Evolutionary conservation across 2,888 invertebrate genomes (phyloP).

Genomic region (Molanna angustata): DNA sequence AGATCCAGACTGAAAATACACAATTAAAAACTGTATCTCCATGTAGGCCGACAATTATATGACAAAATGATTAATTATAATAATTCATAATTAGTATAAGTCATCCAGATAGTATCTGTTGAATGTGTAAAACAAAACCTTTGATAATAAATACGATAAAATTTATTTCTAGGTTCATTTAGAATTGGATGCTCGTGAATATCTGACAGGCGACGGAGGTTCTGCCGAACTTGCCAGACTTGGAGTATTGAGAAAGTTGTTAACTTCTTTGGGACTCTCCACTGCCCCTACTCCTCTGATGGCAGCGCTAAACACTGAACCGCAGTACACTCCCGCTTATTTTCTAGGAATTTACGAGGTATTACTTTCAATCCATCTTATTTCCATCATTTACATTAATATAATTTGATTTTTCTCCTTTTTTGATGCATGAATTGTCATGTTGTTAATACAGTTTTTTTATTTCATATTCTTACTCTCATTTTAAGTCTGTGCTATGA

Average conservation of each 20-base stretch:
- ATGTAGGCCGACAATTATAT: no score
- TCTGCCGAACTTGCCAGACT: conserved; percentile 65
- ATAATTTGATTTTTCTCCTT: neutral
- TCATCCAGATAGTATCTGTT: no score
- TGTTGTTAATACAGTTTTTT: neutral
- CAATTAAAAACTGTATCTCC: no score
- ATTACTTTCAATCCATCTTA: no score
- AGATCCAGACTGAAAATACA: no score
- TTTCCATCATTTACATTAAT: no score
- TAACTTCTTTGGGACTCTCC: conserved; percentile 65
- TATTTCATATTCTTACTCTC: conserved; percentile 1
- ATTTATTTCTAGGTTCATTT: conserved; percentile 76
- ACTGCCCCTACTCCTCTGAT: conserved; percentile 40
- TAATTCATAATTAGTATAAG: no score
- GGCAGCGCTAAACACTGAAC: conserved; percentile 35
- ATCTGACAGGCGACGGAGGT: conserved; percentile 47
- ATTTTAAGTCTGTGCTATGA: no score
- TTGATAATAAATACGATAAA: no score
- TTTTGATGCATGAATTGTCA: neutral
- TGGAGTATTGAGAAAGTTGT: conserved; percentile 75
- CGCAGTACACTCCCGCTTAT: conserved; percentile 62
- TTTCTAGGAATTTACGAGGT: conserved; percentile 84
- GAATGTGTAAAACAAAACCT: no score
- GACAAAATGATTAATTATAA: no score
- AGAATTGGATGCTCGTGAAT: conserved; percentile 69